A percentile compares a stretch with the other conserved stretches of the same genome.
phyloP scores from a whole-genome alignment of 2,797 vertebrate genomes.

The Vireo griseus region DNA sequence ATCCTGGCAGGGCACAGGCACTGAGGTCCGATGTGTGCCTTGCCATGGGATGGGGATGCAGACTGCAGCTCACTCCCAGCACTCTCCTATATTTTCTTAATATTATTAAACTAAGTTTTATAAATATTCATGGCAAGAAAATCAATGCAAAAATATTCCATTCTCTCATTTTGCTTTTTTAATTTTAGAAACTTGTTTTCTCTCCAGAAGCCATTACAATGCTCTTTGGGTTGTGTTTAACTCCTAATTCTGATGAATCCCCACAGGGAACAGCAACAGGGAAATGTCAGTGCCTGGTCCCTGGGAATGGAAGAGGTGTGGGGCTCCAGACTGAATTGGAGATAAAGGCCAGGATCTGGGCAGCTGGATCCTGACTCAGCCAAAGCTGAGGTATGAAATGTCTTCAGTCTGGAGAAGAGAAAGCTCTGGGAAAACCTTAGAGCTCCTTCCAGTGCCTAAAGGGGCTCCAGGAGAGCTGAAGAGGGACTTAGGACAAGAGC shows the following conservation, averaged over 20 bases:
- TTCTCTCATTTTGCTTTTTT: neutral
- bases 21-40: rapidly evolving
- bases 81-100: neutral
- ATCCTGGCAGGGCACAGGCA: rapidly evolving
- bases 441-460: neutral
- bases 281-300: neutral
- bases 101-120: neutral
- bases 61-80: neutral
- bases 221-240: neutral
- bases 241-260: neutral
- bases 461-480: neutral
- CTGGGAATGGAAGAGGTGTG: neutral
- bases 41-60: neutral
- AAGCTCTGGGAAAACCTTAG: neutral
- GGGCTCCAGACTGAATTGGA: rapidly evolving
- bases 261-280: neutral
- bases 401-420: neutral
- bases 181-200: neutral
- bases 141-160: neutral
- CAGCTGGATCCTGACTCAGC: neutral
- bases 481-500: too few species aligned
- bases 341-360: neutral
- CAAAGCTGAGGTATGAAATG: neutral
- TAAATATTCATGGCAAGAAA: neutral
- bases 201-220: rapidly evolving